Percentiles rank a stretch among this genome's conserved stretches.
These are phyloP conservation scores for Volucella zonaria DNA, from an alignment of 2,888 invertebrate genomes.

Conservation along the genomic window DNA sequence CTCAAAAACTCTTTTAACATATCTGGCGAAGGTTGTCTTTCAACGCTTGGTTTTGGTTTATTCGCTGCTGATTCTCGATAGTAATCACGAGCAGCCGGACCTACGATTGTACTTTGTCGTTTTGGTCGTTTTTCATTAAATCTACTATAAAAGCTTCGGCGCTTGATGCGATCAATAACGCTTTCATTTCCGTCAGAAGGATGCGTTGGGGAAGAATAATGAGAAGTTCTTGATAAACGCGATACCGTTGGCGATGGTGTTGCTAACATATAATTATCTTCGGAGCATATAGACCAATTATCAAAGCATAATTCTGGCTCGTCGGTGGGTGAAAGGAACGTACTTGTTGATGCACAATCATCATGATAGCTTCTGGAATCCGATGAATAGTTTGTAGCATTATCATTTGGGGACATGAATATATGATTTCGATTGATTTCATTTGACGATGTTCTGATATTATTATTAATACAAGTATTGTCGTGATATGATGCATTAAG, in stretches of 20 bases:
- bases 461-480: slow-evolving; percentile 77
- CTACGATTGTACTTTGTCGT: slow-evolving; percentile 87
- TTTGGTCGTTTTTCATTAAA: slow-evolving; percentile 92
- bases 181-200: slow-evolving; percentile 86
- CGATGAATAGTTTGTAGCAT: slow-evolving; percentile 81
- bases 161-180: slow-evolving; percentile 92
- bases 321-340: slow-evolving; percentile 85
- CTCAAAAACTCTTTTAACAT: slow-evolving; percentile 81
- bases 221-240: slow-evolving; percentile 82
- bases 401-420: slow-evolving; percentile 80
- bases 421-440: slow-evolving; percentile 81
- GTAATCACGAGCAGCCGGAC: slow-evolving; percentile 85
- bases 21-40: slow-evolving; percentile 80
- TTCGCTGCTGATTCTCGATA: slow-evolving; percentile 79
- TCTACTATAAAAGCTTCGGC: slow-evolving; percentile 94
- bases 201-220: slow-evolving; percentile 81
- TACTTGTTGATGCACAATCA: slow-evolving; percentile 82
- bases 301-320: slow-evolving; percentile 85
- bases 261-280: slow-evolving; percentile 82
- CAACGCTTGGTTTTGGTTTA: slow-evolving; percentile 75
- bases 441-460: slow-evolving; percentile 78
- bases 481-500: slow-evolving; percentile 75
- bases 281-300: slow-evolving; percentile 87
- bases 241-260: slow-evolving; percentile 81
- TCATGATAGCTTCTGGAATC: slow-evolving; percentile 82